These are phyloP conservation scores for Pogonocherus hispidulus DNA, from an alignment of 2,888 invertebrate species.

Conservation along the genomic window DNA sequence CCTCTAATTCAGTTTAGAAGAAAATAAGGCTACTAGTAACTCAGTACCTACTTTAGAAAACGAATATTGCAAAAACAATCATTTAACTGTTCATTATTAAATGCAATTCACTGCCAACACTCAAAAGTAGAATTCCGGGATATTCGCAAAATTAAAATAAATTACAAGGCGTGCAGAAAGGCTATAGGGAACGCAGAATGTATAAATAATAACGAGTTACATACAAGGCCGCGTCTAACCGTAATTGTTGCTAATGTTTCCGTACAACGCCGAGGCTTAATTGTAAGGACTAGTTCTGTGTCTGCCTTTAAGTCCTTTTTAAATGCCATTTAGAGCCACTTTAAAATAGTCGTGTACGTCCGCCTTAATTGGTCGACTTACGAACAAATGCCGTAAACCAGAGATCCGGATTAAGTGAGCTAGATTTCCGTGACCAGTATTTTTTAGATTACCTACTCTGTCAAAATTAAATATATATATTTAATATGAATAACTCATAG, in stretches of 20 bases:
- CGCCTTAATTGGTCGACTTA: constrained; percentile 48
- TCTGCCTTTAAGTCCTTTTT: constrained; percentile 48
- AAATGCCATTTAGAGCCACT: constrained; percentile 39
- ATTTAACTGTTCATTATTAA: not conserved
- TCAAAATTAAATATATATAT: not conserved
- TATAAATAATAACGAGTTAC: constrained; percentile 52
- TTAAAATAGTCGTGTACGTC: constrained; percentile 42
- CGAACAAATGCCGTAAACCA: constrained; percentile 37
- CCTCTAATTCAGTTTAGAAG: too few relatives aligned
- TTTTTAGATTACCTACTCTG: not conserved
- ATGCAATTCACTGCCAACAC: not conserved
- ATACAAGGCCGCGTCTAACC: constrained; percentile 48
- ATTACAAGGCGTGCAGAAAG: constrained; percentile 16
- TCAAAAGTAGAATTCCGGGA: constrained; percentile 14
- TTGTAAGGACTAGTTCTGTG: constrained; percentile 51
- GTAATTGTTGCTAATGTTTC: constrained; percentile 55
- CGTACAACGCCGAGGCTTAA: constrained; percentile 50
- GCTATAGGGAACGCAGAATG: constrained; percentile 47
- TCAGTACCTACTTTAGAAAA: too few relatives aligned
- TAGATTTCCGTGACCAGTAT: constrained; percentile 23
- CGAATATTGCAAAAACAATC: too few relatives aligned
- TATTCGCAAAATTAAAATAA: constrained; percentile 20
- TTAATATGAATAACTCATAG: too few relatives aligned
- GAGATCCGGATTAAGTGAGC: constrained; percentile 42
- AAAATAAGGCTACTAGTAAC: too few relatives aligned